These are phyloP conservation scores for Mustela lutreola DNA, from an alignment of 2,113 vertebrate species.

Conservation along the genomic window DNA sequence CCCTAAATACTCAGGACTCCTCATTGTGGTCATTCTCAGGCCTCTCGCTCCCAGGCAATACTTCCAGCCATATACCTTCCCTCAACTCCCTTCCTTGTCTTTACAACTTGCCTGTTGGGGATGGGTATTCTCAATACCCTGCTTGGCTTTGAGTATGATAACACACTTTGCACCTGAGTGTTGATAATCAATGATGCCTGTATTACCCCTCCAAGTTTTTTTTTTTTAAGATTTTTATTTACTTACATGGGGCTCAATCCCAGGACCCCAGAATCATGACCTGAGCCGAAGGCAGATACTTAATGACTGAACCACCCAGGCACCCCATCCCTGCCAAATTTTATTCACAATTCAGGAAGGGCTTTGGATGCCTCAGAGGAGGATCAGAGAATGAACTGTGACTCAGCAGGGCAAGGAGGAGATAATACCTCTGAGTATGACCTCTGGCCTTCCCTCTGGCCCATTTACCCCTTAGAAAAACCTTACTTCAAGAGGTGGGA, in stretches of 20 bases:
- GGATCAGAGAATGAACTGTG: neutral
- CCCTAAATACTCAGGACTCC: neutral
- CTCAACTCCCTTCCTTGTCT: neutral
- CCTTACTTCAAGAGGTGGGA: neutral
- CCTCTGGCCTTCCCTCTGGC: neutral
- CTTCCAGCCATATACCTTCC: neutral
- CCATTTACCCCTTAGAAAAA: neutral
- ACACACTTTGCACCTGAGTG: neutral
- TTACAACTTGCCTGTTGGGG: neutral
- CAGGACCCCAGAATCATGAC: neutral
- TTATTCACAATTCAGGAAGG: conserved; percentile 1
- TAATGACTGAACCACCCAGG: neutral
- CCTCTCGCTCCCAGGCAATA: neutral
- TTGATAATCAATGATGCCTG: neutral
- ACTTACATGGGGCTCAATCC: neutral
- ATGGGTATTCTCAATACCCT: neutral
- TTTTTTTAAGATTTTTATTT: neutral
- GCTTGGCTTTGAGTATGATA: neutral
- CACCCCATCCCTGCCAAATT: neutral
- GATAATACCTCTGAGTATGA: neutral
- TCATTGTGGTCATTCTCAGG: neutral
- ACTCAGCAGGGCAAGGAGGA: conserved; percentile 13
- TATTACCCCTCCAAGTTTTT: neutral
- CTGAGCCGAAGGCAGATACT: neutral
- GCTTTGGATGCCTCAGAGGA: neutral